Evolutionary conservation across 2,797 vertebrate species (phyloP), one percentile per base, ranked within the genome.

Genomic region (Typhlichthys eigenmanni): DNA sequence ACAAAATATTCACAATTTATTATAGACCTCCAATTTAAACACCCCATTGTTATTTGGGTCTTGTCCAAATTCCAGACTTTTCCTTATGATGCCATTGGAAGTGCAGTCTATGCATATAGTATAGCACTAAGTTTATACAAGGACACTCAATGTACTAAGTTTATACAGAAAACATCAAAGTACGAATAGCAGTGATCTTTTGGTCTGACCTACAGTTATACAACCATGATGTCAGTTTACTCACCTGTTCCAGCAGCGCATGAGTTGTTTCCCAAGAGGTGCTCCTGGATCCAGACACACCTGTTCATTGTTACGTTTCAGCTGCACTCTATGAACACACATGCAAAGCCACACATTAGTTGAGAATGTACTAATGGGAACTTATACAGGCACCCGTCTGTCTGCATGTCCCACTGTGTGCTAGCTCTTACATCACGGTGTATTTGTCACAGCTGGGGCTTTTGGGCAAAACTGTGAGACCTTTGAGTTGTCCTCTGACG

Each of bases 191-290:
- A 6, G 8, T 6, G 34, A 34, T 34, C 32, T 34, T 34, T 34
- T 34, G 32, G 32, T 34, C 32, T 34, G 32, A 38, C 5, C 34
- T 38, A 38, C 34, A 38, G 8, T 6, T 6, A 38, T 38, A 38
- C 5, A 55, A 29, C 24, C 24, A 29, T 29, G 24, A 29, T 29
- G 24, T 29, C 24, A 29, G 24, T 29, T n/a, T 11, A 71, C 82
- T 90, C 68, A 94, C 93, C 78, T 91, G 0, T 82, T 82, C 91
- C 91, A 93, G 82, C 93, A 94, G 50, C 58, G 74, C 14, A 81
- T 55, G 52, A 94, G 74, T 19, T 69, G 77, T 80, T 69, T 87
- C 1, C 86, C 93, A 67, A 89, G 69, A 0, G 1, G 56, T 8
- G 29, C 68, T 0, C 72, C 65, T 5, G 92, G 85, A 81, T 75